phyloP scores from a whole-genome alignment of 2,113 vertebrate genomes.

The Chaetorhynchus papuensis region DNA sequence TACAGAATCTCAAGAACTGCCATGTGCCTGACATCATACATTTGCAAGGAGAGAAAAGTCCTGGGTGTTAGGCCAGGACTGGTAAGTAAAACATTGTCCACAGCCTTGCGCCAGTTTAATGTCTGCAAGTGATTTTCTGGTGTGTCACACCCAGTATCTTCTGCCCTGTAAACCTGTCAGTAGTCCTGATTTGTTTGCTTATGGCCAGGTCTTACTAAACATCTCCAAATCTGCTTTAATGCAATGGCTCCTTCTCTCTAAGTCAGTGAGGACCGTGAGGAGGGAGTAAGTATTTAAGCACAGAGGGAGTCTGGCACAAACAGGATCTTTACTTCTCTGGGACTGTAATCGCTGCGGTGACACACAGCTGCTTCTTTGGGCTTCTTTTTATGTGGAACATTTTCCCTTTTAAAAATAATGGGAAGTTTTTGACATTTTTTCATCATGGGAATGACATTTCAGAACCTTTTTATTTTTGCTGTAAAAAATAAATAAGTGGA shows the following conservation, averaged over 20 bases:
- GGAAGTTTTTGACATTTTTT: not conserved
- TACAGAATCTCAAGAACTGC: conserved; percentile 18
- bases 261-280: not conserved
- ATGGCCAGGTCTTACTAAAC: not conserved
- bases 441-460: not conserved
- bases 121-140: conserved; percentile 29
- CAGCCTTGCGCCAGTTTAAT: not conserved
- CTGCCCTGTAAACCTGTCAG: conserved; percentile 19
- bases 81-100: conserved; percentile 23
- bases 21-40: conserved; percentile 31
- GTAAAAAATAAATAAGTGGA: not conserved
- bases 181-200: not conserved
- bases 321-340: not conserved
- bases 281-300: not conserved
- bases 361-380: not conserved
- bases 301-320: not conserved
- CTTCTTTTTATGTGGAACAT: not conserved
- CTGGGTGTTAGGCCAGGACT: conserved; percentile 29
- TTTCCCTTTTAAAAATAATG: not conserved
- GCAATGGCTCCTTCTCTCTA: not conserved
- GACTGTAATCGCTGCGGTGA: not conserved
- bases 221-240: not conserved
- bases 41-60: conserved; percentile 10
- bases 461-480: not conserved
- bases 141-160: conserved; percentile 12